A percentile compares a stretch with the other conserved stretches of the same genome.
These are phyloP conservation scores for Ischnus inquisitorius DNA, from an alignment of 2,888 invertebrate species.

Conservation along the genomic window DNA sequence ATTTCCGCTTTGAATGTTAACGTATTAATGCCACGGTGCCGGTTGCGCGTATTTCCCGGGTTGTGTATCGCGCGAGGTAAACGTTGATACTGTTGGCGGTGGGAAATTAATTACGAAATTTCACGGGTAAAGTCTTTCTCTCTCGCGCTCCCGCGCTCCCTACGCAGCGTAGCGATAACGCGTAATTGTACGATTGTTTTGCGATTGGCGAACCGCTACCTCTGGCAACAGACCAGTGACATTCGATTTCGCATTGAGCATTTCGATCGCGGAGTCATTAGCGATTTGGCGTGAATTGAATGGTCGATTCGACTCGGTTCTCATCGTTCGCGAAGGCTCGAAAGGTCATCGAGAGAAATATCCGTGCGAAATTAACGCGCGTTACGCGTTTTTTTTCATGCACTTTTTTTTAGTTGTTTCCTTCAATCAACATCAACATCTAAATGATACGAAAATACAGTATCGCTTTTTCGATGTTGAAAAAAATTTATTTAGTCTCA, in stretches of 20 bases:
- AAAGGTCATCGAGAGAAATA: not conserved
- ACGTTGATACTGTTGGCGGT: constrained; percentile 77
- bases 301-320: not conserved
- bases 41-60: constrained; percentile 59
- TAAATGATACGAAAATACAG: not conserved
- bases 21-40: constrained; percentile 79
- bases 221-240: constrained; percentile 46
- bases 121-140: constrained; percentile 28
- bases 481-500: not conserved
- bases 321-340: not conserved
- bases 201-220: constrained; percentile 74
- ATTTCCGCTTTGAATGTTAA: constrained; percentile 77
- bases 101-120: constrained; percentile 79
- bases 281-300: constrained; percentile 47
- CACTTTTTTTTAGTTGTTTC: no score
- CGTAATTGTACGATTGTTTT: constrained; percentile 83
- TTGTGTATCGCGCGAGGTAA: constrained; percentile 73
- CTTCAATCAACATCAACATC: no score
- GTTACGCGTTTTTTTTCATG: no score
- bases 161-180: constrained; percentile 6
- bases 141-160: constrained; percentile 20
- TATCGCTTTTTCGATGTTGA: not conserved
- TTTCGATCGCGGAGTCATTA: constrained; percentile 41
- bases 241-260: constrained; percentile 60
- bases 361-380: not conserved